Conservation (phyloP, 1,140 invertebrate species). For the Venturia canescens region DNA sequence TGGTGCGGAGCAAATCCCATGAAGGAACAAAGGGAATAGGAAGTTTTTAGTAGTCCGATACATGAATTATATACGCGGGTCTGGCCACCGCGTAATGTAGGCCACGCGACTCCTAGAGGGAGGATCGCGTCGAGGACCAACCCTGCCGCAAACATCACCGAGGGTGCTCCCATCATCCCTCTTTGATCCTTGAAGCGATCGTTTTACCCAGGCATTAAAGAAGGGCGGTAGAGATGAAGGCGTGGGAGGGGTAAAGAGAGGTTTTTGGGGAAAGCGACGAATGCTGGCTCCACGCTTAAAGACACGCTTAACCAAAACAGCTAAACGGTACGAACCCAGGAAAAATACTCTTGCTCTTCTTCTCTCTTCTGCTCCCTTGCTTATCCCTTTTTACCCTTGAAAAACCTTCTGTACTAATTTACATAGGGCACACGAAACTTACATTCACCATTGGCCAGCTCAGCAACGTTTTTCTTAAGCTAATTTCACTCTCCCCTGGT, state of each 20-base stretch:
- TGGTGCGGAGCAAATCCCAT: neutral
- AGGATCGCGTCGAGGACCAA: constrained; percentile 7
- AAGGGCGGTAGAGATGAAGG: neutral
- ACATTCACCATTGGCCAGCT: neutral
- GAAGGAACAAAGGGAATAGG: neutral
- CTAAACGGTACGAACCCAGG: neutral
- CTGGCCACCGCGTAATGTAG: constrained; percentile 17
- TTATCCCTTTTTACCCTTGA: constrained; percentile 24
- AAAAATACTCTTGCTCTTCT: neutral
- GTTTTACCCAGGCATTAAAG: neutral
- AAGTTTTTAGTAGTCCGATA: neutral
- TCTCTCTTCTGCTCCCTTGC: neutral
- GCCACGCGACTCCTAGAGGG: constrained; percentile 15
- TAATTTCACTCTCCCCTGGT: neutral
- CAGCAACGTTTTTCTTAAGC: neutral
- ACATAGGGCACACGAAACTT: constrained; percentile 1
- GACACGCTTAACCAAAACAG: neutral
- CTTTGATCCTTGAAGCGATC: constrained; percentile 26
- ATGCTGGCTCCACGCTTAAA: neutral
- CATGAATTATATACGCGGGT: neutral
- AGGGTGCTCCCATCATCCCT: constrained; percentile 5
- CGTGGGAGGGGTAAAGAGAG: neutral
- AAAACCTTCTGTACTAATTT: constrained; percentile 1
- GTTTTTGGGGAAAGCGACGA: neutral
- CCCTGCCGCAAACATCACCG: constrained; percentile 21